These are phyloP conservation scores for Brienomyrus longianalis DNA, from an alignment of 2,113 vertebrate genomes.

Conservation along the genomic window DNA sequence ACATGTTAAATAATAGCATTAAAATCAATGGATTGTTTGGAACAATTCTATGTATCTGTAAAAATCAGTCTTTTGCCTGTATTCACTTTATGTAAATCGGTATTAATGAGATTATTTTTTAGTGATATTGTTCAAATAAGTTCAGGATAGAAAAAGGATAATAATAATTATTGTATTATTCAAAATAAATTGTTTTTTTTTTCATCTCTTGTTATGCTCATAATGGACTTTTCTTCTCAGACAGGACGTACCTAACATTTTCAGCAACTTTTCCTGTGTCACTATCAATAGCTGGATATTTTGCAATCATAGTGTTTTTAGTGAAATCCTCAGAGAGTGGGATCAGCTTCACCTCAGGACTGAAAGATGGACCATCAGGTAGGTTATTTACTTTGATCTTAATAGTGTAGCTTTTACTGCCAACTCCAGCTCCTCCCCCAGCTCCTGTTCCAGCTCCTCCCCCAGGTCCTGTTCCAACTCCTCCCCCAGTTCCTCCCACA, in stretches of 20 bases:
- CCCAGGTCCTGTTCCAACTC: neutral
- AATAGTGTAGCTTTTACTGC: slow-evolving; percentile 49
- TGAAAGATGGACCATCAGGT: slow-evolving; percentile 69
- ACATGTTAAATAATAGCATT: slow-evolving; percentile 20
- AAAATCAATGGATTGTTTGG: slow-evolving; percentile 56
- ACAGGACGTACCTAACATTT: slow-evolving; percentile 68
- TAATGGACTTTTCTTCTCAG: neutral
- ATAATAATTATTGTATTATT: neutral
- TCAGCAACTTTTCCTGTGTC: slow-evolving; percentile 71
- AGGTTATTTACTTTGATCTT: slow-evolving; percentile 70
- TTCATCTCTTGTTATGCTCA: neutral
- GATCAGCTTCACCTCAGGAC: slow-evolving; percentile 59
- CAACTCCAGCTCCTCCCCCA: neutral
- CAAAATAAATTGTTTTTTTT: neutral
- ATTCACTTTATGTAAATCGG: neutral
- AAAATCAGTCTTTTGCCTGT: neutral
- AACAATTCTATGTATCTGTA: slow-evolving; percentile 69
- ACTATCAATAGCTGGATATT: slow-evolving; percentile 65
- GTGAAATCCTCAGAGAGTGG: slow-evolving; percentile 52
- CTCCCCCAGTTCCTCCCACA: neutral
- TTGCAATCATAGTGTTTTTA: slow-evolving; percentile 50
- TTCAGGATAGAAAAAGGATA: neutral
- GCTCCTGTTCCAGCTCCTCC: neutral
- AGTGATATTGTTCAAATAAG: neutral
- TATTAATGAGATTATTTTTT: neutral